phyloP scores from a whole-genome alignment of 2,797 vertebrate species.

The Basileuterus tristriatus region DNA sequence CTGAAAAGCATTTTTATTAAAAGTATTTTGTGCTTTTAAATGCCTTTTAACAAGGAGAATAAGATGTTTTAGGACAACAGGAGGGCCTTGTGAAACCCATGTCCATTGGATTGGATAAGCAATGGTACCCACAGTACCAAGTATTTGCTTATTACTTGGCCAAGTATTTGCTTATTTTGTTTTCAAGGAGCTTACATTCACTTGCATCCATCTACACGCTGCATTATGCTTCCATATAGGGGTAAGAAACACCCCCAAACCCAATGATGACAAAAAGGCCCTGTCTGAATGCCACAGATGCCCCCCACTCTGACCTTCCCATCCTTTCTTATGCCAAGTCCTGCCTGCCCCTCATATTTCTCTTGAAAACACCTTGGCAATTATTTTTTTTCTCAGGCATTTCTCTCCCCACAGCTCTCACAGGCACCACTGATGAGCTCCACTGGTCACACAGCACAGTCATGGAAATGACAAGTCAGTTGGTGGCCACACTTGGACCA shows the following conservation, averaged over 20 bases:
- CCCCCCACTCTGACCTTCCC: not conserved
- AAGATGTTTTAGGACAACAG: constrained; percentile 29
- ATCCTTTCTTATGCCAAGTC: not conserved
- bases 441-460: accelerated
- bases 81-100: constrained; percentile 44
- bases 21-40: constrained; percentile 69
- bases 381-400: not conserved
- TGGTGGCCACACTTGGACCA: accelerated
- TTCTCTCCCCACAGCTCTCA: not conserved
- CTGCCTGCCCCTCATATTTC: not conserved
- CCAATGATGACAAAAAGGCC: not conserved
- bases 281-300: not conserved
- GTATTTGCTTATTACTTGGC: no score
- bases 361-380: not conserved
- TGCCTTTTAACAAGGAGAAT: constrained; percentile 66
- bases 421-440: not conserved
- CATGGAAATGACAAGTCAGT: not conserved
- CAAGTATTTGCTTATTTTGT: constrained; percentile 36
- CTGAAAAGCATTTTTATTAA: constrained; percentile 70
- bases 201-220: not conserved
- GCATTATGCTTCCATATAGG: not conserved
- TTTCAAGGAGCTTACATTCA: not conserved
- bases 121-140: constrained; percentile 6
- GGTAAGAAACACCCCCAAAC: not conserved
- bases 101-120: constrained; percentile 7